Base-by-base conservation (phyloP, 1,140 invertebrate species). In the Drosophila pseudoobscura region DNA sequence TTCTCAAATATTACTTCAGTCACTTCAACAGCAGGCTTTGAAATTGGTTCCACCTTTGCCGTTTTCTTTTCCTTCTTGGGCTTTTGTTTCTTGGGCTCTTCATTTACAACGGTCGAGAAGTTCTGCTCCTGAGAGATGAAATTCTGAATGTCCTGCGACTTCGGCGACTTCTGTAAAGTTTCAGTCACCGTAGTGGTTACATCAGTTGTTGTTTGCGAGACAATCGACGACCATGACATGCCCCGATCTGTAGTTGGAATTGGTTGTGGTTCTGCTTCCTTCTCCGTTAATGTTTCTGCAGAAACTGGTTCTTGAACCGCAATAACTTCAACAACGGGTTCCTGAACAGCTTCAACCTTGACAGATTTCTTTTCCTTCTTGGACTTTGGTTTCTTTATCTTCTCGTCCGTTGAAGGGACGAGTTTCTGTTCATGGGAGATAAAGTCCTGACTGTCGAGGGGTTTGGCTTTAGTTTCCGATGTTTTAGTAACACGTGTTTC, bases 291-390 rank as follows among this genome's bases (percentile, higher is more conserved):
- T 39, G 0, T 9, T 11, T 39, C 11, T 9, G 35, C 45, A 13
- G 31, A 22, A 55, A 53, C 41, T 15, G 31, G 11, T 6, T 8
- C 11, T 9, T 70, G 15, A 7, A 35, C 46, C 1, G 35, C 9
- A 39, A 13, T 39, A 9, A 26, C 41, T 44, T 61, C 53, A 13
- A 29, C 8, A 0, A 47, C 39, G 39, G 35, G 35, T 39, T 39
- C 35, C 11, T 39, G 35, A 39, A 39, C 11, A 39, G 39, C 57
- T 8, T 66, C 61, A 4, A 47, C 49, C 8, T 46, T 24, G 1
- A 20, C 31, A 6, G 17, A 29, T n/a, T 71, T 78, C 31, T 64
- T 75, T 31, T 82, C 71, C 49, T 65, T 83, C 29, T 61, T 78
- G 0, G 50, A 11, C 26, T 78, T 84, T 39, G 3, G 35, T 6